phyloP scores from a whole-genome alignment of 2,113 vertebrate species.

The Galemys pyrenaicus region DNA sequence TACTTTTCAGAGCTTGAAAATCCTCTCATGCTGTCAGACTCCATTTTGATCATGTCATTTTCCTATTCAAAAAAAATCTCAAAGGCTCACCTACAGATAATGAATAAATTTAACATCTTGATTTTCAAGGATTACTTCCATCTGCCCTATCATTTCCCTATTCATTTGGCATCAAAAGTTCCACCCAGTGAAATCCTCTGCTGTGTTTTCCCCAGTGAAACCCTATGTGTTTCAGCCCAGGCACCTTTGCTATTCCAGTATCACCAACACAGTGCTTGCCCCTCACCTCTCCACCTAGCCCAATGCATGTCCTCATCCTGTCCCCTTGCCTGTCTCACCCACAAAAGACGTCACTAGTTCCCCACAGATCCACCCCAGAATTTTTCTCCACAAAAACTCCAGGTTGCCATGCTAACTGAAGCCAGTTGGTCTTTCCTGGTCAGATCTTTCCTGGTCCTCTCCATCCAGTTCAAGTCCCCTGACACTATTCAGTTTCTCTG shows the following conservation, averaged over 20 bases:
- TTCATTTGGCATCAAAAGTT: background rate
- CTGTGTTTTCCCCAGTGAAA: background rate
- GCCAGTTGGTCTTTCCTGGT: background rate
- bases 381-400: background rate
- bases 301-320: background rate
- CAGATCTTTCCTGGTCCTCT: background rate
- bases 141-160: background rate
- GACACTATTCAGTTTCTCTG: background rate
- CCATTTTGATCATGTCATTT: background rate
- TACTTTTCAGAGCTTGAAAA: constrained; percentile 37
- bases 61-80: constrained; percentile 13
- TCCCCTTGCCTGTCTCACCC: background rate
- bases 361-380: background rate
- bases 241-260: background rate
- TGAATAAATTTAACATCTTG: background rate
- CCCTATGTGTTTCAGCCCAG: background rate
- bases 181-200: background rate
- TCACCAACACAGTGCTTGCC: background rate
- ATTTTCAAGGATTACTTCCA: background rate
- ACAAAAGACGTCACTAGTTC: background rate
- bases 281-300: background rate
- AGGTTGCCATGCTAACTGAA: background rate
- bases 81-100: background rate
- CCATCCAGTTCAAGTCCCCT: background rate
- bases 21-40: background rate